Base-by-base conservation (phyloP, 2,113 vertebrate genomes). In the Oreochromis aureus region DNA sequence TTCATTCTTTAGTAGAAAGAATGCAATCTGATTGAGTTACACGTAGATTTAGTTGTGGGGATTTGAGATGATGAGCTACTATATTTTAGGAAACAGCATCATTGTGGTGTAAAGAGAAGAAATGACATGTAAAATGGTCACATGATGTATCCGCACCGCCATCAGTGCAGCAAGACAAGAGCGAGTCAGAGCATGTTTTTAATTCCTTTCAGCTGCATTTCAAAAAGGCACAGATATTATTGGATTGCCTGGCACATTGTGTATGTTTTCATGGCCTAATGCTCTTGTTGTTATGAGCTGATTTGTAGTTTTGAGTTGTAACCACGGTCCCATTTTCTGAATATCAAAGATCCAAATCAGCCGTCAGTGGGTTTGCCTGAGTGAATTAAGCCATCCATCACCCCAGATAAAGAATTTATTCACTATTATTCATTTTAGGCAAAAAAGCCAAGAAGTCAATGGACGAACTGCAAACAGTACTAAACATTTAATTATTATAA, bases 311-410 rank as follows among this genome's bases (percentile, higher is more conserved):
- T 24, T 2, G 5, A 73, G 39, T 73, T 73, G 41, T 46, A 27
- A 46, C n/a, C 69, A 0, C 0, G 2, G 41, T 0, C 22, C 2
- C 13, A 73, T 27, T 73, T 24, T 73, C 66, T 46, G 15, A 73
- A 46, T 27, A 44, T 73, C 63, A 71, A 71, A 71, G n/a, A 71
- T 46, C 66, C 1, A 73, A 69, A 73, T 10, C 39, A 46, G 3
- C 13, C 1, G 2, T 46, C 39, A 18, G 2, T 46, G 13, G 2
- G 22, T 46, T 73, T 73, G n/a, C 39, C 41, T 46, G 22, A 73
- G 39, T 27, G n/a, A 73, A 24, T 73, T 24, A 46, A 73, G 5
- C 66, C 36, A 24, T 44, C n/a, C n/a, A 44, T 10, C 7, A 73
- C 0, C n/a, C 5, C 39, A 46, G n/a, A 44, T 16, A 46, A 73